Evolutionary conservation across 2,888 invertebrate genomes (phyloP), one percentile per base, ranked within the genome.

Genomic region (Caenorhabditis plicata): DNA sequence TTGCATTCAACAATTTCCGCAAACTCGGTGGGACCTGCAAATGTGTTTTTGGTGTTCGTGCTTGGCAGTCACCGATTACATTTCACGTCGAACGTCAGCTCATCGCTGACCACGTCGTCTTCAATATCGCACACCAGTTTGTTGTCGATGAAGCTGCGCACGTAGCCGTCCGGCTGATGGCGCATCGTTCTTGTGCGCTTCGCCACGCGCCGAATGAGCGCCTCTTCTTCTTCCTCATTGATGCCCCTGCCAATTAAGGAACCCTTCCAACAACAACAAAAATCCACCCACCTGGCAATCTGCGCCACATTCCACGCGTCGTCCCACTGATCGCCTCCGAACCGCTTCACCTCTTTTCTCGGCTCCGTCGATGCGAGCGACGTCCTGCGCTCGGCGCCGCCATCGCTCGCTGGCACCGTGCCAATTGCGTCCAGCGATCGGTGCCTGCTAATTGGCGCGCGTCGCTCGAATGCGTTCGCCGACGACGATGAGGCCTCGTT

Each of bases 91-190:
- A 64, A 65, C 4, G 73, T 64, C n/a, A 73, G 57, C 20, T 71
- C 68, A 43, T 71, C 71, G 36, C 55, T 65, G n/a, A 64, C 63
- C 8, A 68, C 67, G 33, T 71, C 71, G 31, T 67, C 69, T 22
- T 64, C 68, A 15, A 64, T 62, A 15, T 68, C 68, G 17, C 63
- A 62, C n/a, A 73, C 66, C 27, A 73, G 43, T 33, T 71, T 68
- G 42, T 73, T 73, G 55, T 73, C 73, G 9, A 73, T 67, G 42
- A 69, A 73, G 25, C 70, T 71, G 4, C 73, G 56, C 13, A 66
- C 67, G 38, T 66, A 66, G 25, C 68, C 70, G 50, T 73, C 68
- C n/a, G 72, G 68, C 47, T 68, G 70, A 35, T 70, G 68, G 13
- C 72, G 35, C 72, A 73, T 73, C 9, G 72, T 73, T 20, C 72